Conservation (phyloP, 2,113 vertebrate genomes). For the Turnix velox region DNA sequence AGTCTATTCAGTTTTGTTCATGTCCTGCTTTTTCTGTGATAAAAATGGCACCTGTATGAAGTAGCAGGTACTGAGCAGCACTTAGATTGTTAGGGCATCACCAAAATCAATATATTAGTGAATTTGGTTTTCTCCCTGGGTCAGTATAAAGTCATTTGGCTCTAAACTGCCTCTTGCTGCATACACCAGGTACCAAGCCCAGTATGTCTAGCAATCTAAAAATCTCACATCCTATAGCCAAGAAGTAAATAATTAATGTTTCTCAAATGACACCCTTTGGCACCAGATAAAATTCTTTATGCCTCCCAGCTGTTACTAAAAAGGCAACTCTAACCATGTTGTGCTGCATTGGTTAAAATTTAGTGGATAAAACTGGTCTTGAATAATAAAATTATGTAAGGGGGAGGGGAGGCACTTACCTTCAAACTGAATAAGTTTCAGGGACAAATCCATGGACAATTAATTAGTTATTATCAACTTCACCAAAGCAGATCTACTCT, state of each 20-base stretch:
- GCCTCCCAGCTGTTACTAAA: background rate
- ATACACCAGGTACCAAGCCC: background rate
- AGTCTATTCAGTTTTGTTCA: background rate
- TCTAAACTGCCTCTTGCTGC: background rate
- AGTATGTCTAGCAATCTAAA: background rate
- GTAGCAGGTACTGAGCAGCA: background rate
- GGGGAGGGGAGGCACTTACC: background rate
- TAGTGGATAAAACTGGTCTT: background rate
- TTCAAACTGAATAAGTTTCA: background rate
- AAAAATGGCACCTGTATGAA: background rate
- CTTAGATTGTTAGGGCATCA: background rate
- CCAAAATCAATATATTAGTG: background rate
- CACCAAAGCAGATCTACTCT: background rate
- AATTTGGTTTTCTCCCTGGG: background rate
- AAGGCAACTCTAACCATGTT: background rate
- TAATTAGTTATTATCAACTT: background rate
- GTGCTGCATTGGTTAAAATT: background rate
- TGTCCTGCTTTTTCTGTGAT: background rate
- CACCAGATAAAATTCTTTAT: background rate
- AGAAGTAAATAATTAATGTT: background rate
- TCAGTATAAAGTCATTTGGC: background rate
- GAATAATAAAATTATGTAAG: background rate
- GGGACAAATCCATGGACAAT: background rate
- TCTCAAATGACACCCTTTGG: background rate
- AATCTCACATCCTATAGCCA: background rate